Base-by-base conservation (phyloP, 2,113 vertebrate genomes). In the Ammodytes dubius region DNA sequence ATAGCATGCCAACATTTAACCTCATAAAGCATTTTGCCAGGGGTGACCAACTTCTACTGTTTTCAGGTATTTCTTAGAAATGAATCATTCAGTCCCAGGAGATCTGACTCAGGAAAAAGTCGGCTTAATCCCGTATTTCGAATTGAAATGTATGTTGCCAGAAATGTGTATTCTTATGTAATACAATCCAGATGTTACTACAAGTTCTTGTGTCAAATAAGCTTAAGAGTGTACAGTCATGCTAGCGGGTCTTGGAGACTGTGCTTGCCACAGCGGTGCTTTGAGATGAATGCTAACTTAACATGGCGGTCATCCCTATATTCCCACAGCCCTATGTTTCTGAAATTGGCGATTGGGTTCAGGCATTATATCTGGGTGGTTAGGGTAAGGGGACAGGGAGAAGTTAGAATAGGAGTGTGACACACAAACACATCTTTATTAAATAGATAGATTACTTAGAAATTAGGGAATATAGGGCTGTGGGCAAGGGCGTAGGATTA, bases 171-270 rank as follows among this genome's bases (percentile, higher is more conserved):
- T 74, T 67, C 59, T 73, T 59, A 65, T 64, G 56, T 84, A 64
- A 89, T 40, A 70, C 0, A 50, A 45, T 74, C 57, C 72, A 89
- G 68, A 83, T 85, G 60, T 82, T 81, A 63, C 50, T 11, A 53
- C 19, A 45, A 15, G 6, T 46, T 68, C 56, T 49, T 65, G 8
- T 64, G 65, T 75, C 53, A 74, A 69, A 64, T 14, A 19, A 70
- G 58, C 15, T 56, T n/a, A 10, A 64, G 39, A 15, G 4, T 43
- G 11, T 43, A n/a, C 46, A 42, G 17, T 40, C 35, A 7, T 52
- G 8, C 39, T 56, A 42, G 39, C 4, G 0, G 37, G 56, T 10
- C 49, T 53, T 27, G 54, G 40, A 59, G 52, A 12, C 9, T 57
- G 57, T 37, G 10, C 35, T 17, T 3, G 9, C 53, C 17, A 67